These are phyloP conservation scores for Chaetodon auriga DNA, from an alignment of 2,113 vertebrate genomes.

Conservation along the genomic window DNA sequence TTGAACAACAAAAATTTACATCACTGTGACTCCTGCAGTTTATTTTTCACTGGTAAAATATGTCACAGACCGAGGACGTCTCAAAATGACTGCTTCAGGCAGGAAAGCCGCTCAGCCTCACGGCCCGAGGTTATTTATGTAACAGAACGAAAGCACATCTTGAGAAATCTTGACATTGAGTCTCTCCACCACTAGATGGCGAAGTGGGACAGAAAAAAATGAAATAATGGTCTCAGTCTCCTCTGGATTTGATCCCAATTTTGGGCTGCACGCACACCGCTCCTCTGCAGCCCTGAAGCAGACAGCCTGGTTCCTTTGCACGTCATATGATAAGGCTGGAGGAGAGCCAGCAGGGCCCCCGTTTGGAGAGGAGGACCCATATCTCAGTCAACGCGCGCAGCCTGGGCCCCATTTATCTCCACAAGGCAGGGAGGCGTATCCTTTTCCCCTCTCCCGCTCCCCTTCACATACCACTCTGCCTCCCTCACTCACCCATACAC, in stretches of 20 bases:
- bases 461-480: conserved; percentile 65
- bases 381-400: conserved; percentile 63
- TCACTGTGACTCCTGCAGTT: not conserved
- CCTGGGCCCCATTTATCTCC: conserved; percentile 75
- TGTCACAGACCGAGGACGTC: not conserved
- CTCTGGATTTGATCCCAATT: conserved; percentile 29
- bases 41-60: not conserved
- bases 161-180: not conserved
- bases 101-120: not conserved
- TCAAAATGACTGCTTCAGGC: not conserved
- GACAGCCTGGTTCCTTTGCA: conserved; percentile 28
- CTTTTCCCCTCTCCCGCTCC: conserved; percentile 36
- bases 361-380: conserved; percentile 60
- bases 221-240: conserved; percentile 31
- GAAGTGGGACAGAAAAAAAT: conserved; percentile 25
- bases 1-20: not conserved
- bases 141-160: conserved; percentile 10
- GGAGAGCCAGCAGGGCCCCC: conserved; percentile 59
- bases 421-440: conserved; percentile 76
- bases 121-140: conserved; percentile 37
- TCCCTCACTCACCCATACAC: conserved; percentile 16
- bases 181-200: conserved; percentile 67
- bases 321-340: conserved; percentile 68
- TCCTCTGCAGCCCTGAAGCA: conserved; percentile 34
- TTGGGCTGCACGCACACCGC: conserved; percentile 16